phyloP scores from a whole-genome alignment of 2,888 invertebrate species.

The Pedicia rivosa region DNA sequence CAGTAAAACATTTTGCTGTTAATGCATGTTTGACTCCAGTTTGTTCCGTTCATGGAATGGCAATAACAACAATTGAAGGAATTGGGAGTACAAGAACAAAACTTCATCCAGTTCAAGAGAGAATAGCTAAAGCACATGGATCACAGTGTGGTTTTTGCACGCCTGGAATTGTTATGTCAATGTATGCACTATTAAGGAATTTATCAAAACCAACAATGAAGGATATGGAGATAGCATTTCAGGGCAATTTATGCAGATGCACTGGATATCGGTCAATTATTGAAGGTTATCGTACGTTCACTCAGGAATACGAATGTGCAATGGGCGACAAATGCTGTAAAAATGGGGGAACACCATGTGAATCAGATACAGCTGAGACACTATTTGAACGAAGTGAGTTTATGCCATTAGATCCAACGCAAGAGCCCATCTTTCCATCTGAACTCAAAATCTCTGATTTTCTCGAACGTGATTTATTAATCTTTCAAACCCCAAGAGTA shows the following conservation, averaged over 20 bases:
- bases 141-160: slow-evolving; percentile 94
- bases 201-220: slow-evolving; percentile 52
- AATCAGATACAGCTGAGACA: slow-evolving; percentile 10
- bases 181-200: slow-evolving; percentile 74
- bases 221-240: slow-evolving; percentile 65
- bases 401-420: slow-evolving; percentile 56
- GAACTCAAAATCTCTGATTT: slow-evolving; percentile 49
- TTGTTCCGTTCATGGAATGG: slow-evolving; percentile 71
- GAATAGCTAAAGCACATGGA: slow-evolving; percentile 79
- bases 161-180: slow-evolving; percentile 94
- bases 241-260: slow-evolving; percentile 78
- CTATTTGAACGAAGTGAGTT: slow-evolving; percentile 43
- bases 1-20: slow-evolving; percentile 53
- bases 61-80: slow-evolving; percentile 87
- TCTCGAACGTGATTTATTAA: slow-evolving; percentile 42
- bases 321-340: slow-evolving; percentile 56
- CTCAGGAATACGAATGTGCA: slow-evolving; percentile 42
- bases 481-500: slow-evolving; percentile 44
- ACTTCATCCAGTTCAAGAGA: slow-evolving; percentile 75
- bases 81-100: slow-evolving; percentile 66
- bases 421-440: slow-evolving; percentile 87
- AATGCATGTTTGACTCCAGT: slow-evolving; percentile 85
- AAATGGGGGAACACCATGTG: slow-evolving; percentile 14
- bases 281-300: slow-evolving; percentile 76
- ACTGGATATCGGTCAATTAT: slow-evolving; percentile 90